A percentile compares a stretch with the other conserved stretches of the same genome.
Evolutionary conservation across 2,113 vertebrate genomes (phyloP).

Genomic region (Cavia aperea): DNA sequence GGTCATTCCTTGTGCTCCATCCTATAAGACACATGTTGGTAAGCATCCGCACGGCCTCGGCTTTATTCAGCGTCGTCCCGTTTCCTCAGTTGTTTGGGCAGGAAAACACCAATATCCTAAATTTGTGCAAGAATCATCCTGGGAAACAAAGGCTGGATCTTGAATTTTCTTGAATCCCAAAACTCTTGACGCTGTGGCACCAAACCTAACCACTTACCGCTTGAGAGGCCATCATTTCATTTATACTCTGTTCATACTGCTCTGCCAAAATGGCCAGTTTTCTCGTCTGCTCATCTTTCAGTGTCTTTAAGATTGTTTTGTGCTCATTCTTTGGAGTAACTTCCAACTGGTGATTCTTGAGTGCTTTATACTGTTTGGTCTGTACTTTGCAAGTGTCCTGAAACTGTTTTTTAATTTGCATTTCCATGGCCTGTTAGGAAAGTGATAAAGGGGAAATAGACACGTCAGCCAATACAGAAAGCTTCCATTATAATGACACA

Average conservation of each 20-base stretch:
- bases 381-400: slow-evolving; percentile 99
- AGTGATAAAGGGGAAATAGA: slow-evolving; percentile 4
- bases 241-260: slow-evolving; percentile 99
- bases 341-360: slow-evolving; percentile 99
- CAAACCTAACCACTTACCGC: slow-evolving; percentile 82
- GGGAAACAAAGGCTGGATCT: slow-evolving; percentile 55
- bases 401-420: slow-evolving; percentile 99
- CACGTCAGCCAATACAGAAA: not conserved
- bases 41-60: slow-evolving; percentile 50
- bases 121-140: slow-evolving; percentile 50
- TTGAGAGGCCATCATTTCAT: slow-evolving; percentile 99
- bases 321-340: slow-evolving; percentile 98
- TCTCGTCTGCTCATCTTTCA: slow-evolving; percentile 98
- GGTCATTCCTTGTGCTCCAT: slow-evolving; percentile 27
- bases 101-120: slow-evolving; percentile 58
- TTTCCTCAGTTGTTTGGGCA: slow-evolving; percentile 38
- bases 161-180: slow-evolving; percentile 59
- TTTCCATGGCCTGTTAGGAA: slow-evolving; percentile 89
- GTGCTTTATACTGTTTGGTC: slow-evolving; percentile 99
- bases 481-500: not conserved
- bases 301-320: slow-evolving; percentile 96
- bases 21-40: slow-evolving; percentile 40
- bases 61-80: slow-evolving; percentile 37
- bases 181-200: slow-evolving; percentile 50
- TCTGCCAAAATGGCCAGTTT: slow-evolving; percentile 98